A percentile compares a stretch with the other conserved stretches of the same genome.
phyloP scores from a whole-genome alignment of 1,140 invertebrate genomes.

The Harlomillsia oculata region DNA sequence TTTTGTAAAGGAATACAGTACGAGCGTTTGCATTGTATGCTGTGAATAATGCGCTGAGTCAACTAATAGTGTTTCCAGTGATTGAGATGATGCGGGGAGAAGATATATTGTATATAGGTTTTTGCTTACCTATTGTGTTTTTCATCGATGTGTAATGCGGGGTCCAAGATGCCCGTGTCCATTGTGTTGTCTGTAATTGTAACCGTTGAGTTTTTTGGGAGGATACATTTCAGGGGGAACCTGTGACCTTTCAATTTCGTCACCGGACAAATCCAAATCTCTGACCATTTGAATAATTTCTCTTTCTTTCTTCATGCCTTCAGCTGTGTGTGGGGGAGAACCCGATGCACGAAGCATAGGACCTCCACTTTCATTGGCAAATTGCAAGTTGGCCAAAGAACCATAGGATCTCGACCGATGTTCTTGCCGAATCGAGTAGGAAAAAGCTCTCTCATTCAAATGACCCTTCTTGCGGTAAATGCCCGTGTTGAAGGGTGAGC shows the following conservation, averaged over 20 bases:
- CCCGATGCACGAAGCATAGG: conserved; percentile 20
- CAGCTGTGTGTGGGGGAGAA: conserved; percentile 39
- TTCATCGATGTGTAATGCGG: conserved; percentile 35
- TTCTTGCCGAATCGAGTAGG: conserved; percentile 85
- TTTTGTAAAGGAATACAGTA: too few relatives aligned
- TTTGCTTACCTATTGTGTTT: too few relatives aligned
- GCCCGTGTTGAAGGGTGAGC: conserved; percentile 71
- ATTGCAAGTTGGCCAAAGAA: conserved; percentile 74
- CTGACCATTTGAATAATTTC: conserved; percentile 86
- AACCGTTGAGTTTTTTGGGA: conserved; percentile 23
- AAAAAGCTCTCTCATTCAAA: conserved; percentile 84
- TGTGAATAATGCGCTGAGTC: too few relatives aligned
- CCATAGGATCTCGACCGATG: conserved; percentile 82
- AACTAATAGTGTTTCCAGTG: too few relatives aligned
- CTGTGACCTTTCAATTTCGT: conserved; percentile 52
- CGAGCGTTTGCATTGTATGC: too few relatives aligned
- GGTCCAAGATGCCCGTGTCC: conserved; percentile 34
- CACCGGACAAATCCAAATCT: conserved; percentile 69
- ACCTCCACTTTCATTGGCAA: conserved; percentile 46
- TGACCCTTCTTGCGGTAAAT: conserved; percentile 84
- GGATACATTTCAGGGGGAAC: conserved; percentile 34
- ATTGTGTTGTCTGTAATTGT: conserved; percentile 31
- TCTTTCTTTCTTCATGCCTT: conserved; percentile 74
- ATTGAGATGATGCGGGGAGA: too few relatives aligned
- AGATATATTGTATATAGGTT: too few relatives aligned